Percentiles rank a stretch among this genome's conserved stretches.
phyloP scores from a whole-genome alignment of 2,797 vertebrate genomes.

The Pteronotus mesoamericanus region DNA sequence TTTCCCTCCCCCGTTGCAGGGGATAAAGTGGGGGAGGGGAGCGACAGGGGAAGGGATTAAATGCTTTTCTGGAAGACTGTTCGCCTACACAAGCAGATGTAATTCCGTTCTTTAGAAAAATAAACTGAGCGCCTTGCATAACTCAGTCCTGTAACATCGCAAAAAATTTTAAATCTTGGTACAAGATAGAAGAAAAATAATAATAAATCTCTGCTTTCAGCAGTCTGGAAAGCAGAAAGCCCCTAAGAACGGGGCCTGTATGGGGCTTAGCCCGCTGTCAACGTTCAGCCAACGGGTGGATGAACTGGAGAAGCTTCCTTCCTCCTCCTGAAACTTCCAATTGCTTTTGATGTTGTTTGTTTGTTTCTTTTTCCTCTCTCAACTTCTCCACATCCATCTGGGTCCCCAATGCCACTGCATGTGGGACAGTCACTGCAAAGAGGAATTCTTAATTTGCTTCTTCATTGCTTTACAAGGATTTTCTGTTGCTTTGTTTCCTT shows the following conservation, averaged over 20 bases:
- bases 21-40: not conserved
- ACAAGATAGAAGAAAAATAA: not conserved
- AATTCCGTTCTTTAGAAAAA: conserved; percentile 3
- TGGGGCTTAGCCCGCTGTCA: conserved; percentile 1
- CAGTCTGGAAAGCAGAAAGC: conserved; percentile 15
- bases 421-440: conserved; percentile 5
- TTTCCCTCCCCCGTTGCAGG: not conserved
- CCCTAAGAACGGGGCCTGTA: conserved; percentile 7
- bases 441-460: conserved; percentile 26
- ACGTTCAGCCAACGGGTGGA: not conserved
- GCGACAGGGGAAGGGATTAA: not conserved
- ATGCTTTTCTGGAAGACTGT: not conserved
- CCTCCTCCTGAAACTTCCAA: conserved; percentile 23
- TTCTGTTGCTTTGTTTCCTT: not conserved
- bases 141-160: not conserved
- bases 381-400: not conserved
- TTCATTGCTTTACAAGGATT: conserved; percentile 29
- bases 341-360: conserved; percentile 33
- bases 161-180: not conserved
- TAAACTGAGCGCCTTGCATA: not conserved
- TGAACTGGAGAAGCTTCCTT: not conserved
- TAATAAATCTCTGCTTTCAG: not conserved
- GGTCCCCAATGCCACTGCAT: conserved; percentile 6
- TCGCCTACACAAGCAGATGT: not conserved
- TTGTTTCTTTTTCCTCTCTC: conserved; percentile 36